phyloP scores from a whole-genome alignment of 2,888 invertebrate species.

The Leptopterna dolabrata region DNA sequence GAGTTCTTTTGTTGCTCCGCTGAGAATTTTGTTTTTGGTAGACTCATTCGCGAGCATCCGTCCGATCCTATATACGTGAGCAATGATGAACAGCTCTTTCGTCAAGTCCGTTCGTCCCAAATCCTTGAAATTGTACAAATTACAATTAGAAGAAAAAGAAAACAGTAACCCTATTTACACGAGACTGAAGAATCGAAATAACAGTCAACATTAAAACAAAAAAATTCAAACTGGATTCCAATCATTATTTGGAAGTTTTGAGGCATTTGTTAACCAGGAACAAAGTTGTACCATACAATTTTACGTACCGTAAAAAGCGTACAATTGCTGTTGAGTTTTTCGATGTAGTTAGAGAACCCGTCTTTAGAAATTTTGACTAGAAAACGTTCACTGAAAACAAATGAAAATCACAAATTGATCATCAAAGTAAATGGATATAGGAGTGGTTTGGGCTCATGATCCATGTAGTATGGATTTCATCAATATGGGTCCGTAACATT shows the following conservation, averaged over 20 bases:
- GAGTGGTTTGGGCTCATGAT: neutral
- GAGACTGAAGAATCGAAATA: slow-evolving; percentile 29
- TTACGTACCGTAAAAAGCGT: slow-evolving; percentile 82
- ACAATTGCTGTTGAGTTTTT: slow-evolving; percentile 87
- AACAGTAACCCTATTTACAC: too few relatives aligned
- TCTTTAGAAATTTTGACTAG: slow-evolving; percentile 89
- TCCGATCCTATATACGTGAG: slow-evolving; percentile 90
- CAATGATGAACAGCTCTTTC: slow-evolving; percentile 87
- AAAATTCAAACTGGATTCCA: neutral
- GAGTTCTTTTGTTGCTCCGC: slow-evolving; percentile 33
- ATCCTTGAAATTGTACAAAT: slow-evolving; percentile 70
- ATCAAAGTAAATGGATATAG: neutral
- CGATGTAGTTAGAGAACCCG: slow-evolving; percentile 89
- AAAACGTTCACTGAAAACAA: slow-evolving; percentile 79
- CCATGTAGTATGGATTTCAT: neutral
- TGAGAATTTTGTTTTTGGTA: slow-evolving; percentile 60
- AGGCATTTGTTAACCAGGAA: too few relatives aligned
- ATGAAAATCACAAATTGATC: slow-evolving; percentile 31
- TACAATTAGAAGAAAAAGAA: slow-evolving; percentile 27
- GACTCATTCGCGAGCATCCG: slow-evolving; percentile 77
- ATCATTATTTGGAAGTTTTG: too few relatives aligned
- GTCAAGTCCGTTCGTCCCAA: slow-evolving; percentile 86
- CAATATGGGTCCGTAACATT: neutral
- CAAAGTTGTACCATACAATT: neutral
- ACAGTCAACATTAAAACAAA: neutral